Conservation (phyloP, 2,888 invertebrate species). For the Amblyjoppa fuscipennis region DNA sequence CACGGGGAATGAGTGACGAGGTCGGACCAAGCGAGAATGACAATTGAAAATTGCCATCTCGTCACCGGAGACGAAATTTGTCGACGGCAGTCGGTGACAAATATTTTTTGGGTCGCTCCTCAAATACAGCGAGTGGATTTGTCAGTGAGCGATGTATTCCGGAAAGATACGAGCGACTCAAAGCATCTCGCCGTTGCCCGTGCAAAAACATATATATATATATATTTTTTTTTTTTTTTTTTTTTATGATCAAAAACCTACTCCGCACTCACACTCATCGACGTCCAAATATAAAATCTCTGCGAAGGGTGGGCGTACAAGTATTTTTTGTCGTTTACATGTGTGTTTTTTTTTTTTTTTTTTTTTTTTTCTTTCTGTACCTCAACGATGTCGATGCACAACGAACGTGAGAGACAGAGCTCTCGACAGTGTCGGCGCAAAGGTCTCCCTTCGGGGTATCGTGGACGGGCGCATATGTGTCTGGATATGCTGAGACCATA, state of each 20-base stretch:
- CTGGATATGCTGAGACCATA: constrained; percentile 45
- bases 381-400: constrained; percentile 18
- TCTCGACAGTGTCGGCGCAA: constrained; percentile 11
- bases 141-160: neutral
- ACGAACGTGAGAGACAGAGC: constrained; percentile 7
- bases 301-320: neutral
- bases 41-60: neutral
- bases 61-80: neutral
- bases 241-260: neutral
- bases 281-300: neutral
- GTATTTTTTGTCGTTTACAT: neutral
- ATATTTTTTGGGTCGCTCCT: constrained; percentile 2
- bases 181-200: neutral
- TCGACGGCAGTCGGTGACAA: neutral
- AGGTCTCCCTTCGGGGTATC: constrained; percentile 31
- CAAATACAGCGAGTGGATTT: constrained; percentile 2
- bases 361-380: constrained; percentile 3
- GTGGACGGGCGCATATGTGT: constrained; percentile 28
- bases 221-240: neutral
- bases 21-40: neutral
- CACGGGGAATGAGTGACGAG: neutral
- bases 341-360: neutral
- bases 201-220: constrained; percentile 18
- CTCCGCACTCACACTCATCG: neutral
- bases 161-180: constrained; percentile 13